phyloP scores from a whole-genome alignment of 2,888 invertebrate species.

The Schizotus pectinicornis region DNA sequence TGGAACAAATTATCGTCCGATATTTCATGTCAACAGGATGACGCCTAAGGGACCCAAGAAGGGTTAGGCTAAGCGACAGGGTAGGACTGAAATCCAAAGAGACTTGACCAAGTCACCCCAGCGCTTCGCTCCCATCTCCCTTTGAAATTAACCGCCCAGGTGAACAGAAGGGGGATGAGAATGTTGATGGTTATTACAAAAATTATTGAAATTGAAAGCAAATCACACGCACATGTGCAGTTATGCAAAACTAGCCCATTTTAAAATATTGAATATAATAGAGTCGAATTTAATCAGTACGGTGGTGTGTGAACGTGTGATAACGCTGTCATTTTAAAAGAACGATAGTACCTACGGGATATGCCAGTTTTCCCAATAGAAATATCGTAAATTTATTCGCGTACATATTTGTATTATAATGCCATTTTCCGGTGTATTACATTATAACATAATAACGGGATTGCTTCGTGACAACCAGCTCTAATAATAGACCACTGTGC shows the following conservation, averaged over 20 bases:
- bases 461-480: constrained; percentile 18
- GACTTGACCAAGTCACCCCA: constrained; percentile 13
- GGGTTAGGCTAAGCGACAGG: constrained; percentile 45
- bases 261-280: constrained; percentile 53
- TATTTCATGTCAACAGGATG: constrained; percentile 52
- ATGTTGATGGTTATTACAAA: constrained; percentile 6
- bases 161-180: background rate
- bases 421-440: constrained; percentile 38
- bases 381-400: constrained; percentile 54
- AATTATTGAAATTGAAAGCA: constrained; percentile 12
- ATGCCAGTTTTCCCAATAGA: constrained; percentile 52
- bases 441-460: constrained; percentile 25
- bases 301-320: constrained; percentile 51
- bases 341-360: constrained; percentile 58
- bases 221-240: constrained; percentile 51
- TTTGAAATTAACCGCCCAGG: background rate
- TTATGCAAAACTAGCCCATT: constrained; percentile 39
- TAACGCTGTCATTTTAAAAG: constrained; percentile 58
- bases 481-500: too few species aligned
- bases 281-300: constrained; percentile 58
- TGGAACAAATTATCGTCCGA: constrained; percentile 50
- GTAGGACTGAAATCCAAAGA: constrained; percentile 28
- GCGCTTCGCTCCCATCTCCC: constrained; percentile 8
- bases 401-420: constrained; percentile 48
- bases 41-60: constrained; percentile 50